Conservation (phyloP, 1,140 invertebrate species). For the Brachionus sp. region DNA sequence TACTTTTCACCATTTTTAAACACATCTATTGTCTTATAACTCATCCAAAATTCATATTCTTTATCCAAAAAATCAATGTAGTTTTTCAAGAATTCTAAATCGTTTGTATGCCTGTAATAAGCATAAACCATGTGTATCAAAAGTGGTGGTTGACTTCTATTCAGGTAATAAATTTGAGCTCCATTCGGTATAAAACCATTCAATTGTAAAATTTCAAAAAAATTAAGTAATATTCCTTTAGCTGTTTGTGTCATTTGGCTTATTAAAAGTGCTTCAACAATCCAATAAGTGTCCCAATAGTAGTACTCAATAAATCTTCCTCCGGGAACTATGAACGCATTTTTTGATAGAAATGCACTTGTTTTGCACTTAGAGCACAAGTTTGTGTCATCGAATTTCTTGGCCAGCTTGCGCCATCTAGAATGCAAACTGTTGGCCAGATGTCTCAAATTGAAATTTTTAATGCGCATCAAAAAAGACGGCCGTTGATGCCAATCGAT, state of each 20-base stretch:
- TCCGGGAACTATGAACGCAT: constrained; percentile 73
- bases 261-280: constrained; percentile 74
- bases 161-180: constrained; percentile 77
- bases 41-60: constrained; percentile 43
- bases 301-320: constrained; percentile 80
- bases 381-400: constrained; percentile 9
- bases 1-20: neutral
- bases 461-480: neutral
- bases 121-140: constrained; percentile 70
- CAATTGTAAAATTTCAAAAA: constrained; percentile 49
- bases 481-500: constrained; percentile 1
- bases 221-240: constrained; percentile 66
- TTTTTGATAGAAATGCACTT: neutral
- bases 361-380: neutral
- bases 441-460: neutral
- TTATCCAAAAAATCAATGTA: neutral
- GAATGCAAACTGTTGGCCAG: neutral
- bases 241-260: constrained; percentile 78
- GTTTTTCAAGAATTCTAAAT: neutral
- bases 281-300: constrained; percentile 94
- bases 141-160: constrained; percentile 79
- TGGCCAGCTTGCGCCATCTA: constrained; percentile 10
- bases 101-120: neutral
- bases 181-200: constrained; percentile 82
- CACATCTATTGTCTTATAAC: neutral